Evolutionary conservation across 2,113 vertebrate species (phyloP), one percentile per base, ranked within the genome.

Genomic region (Gymnogyps californianus): DNA sequence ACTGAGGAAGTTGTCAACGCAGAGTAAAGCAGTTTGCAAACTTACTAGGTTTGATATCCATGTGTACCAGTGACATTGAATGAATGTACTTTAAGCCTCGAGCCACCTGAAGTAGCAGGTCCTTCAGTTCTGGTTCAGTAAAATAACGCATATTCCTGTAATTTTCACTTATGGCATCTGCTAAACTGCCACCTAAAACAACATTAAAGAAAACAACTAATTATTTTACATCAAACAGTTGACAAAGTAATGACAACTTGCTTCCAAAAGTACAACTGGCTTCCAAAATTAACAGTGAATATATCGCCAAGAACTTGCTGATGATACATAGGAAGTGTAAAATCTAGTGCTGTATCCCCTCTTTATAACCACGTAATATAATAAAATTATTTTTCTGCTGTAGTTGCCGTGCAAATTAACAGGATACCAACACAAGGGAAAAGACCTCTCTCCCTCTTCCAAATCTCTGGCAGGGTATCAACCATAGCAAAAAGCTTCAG

Each of bases 31-130:
- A 62, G 58, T 58, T 69, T 64, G 78, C 52, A 55, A 85, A 99
- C 99, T 98, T 98, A 99, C 99, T 99, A 62, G 99, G 99, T 94
- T 99, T 99, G 97, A 99, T 99, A 98, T 99, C 99, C 99, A 99
- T 99, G 97, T 99, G 99, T 92, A 99, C 99, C 96, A 99, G 98
- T 42, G 99, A 99, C 89, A 99, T 99, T 9, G 99, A 99, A 98
- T 99, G 99, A 96, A 99, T 99, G 94, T 99, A 99, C 91, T 99
- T 99, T 71, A 99, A 98, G 36, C 99, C 99, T 21, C 99, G 98
- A 40, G 98, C 98, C 93, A 99, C 99, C 91, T 99, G 99, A 70
- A 99, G 97, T 83, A 99, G 98, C 83, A 99, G 97, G 94, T 99
- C 99, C 95, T 99, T 99, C 89, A 99, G 97, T 86, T 99, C 99